These are phyloP conservation scores for Labrus mixtus DNA, from an alignment of 2,113 vertebrate genomes.

Conservation along the genomic window DNA sequence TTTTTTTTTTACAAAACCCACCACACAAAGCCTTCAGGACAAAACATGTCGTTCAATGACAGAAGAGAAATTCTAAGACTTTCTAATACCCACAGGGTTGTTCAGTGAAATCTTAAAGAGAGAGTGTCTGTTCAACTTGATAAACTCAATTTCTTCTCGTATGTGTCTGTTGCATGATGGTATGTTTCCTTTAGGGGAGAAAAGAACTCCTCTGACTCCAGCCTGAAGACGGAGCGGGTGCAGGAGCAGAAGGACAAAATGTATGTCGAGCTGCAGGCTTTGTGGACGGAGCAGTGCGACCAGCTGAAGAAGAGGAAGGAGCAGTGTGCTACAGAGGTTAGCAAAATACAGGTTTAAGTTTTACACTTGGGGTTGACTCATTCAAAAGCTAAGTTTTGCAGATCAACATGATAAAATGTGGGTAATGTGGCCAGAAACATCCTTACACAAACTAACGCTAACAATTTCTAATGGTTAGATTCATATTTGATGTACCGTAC, in stretches of 20 bases:
- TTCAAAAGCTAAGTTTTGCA: no score
- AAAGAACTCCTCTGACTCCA: constrained; percentile 34
- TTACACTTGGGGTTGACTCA: background rate
- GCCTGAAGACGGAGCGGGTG: constrained; percentile 48
- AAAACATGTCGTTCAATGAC: constrained; percentile 21
- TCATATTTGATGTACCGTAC: no score
- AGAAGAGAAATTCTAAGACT: background rate
- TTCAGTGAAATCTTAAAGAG: background rate
- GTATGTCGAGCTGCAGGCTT: constrained; percentile 84
- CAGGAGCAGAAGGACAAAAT: constrained; percentile 88
- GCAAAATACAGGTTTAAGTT: background rate
- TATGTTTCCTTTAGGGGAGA: constrained; percentile 55
- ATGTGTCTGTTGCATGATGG: constrained; percentile 19
- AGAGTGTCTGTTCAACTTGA: background rate
- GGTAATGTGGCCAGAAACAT: no score
- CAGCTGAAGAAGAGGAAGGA: constrained; percentile 89
- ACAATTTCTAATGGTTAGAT: no score
- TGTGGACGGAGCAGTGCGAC: constrained; percentile 84
- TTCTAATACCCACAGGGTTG: constrained; percentile 1
- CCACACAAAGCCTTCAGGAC: constrained; percentile 8
- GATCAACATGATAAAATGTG: no score
- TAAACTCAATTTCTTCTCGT: background rate
- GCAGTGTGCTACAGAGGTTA: constrained; percentile 89
- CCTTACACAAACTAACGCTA: no score
- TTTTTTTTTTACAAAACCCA: constrained; percentile 1